Base-by-base conservation (phyloP, 2,888 invertebrate species). In the Daptonema setosum region DNA sequence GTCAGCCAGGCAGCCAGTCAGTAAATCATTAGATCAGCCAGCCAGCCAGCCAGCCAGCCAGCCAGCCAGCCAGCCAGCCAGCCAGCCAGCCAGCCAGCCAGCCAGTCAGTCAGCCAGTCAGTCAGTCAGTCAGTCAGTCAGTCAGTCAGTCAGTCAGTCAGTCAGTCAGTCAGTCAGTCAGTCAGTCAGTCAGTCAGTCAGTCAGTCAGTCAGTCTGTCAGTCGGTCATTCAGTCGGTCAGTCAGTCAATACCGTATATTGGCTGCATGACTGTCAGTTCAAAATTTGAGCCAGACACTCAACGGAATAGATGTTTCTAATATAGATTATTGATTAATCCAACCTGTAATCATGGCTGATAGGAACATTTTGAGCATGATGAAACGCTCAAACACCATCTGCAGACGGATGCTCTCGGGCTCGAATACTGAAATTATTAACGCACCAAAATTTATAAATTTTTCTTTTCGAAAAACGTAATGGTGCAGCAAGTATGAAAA, bases 341-440 rank as follows among this genome's bases (percentile, higher is more conserved):
- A 2, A 45, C 47, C 20, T 2, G 47, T n/a, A 8, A 22, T 29
- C 54, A 54, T 45, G 47, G 54, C 54, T 2, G 20, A 26, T n/a
- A 54, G 47, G 47, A 54, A 54, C 54, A 54, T 54, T 28, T 54
- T 54, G 3, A 54, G 17, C 54, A 54, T 54, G 5, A 54, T 26
- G 8, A n/a, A 54, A 20, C 41, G 35, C 26, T 54, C 47, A 28
- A 54, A 47, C 25, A 54, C 47, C 54, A 54, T 54, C 47, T 54
- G 54, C 41, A n/a, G 29, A 14, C 54, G 54, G 22, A 54, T 54
- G 20, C 3, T 8, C 20, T 2, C 20, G 29, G 54, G 54, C 41
- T 54, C 54, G 28, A 47, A 54, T 5, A 54, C 54, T 54, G 47
- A 28, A 47, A n/a, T 45, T 35, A n/a, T n/a, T n/a, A n/a, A n/a